Base-by-base conservation (phyloP, 1,140 invertebrate species). In the Drosophila leontia region DNA sequence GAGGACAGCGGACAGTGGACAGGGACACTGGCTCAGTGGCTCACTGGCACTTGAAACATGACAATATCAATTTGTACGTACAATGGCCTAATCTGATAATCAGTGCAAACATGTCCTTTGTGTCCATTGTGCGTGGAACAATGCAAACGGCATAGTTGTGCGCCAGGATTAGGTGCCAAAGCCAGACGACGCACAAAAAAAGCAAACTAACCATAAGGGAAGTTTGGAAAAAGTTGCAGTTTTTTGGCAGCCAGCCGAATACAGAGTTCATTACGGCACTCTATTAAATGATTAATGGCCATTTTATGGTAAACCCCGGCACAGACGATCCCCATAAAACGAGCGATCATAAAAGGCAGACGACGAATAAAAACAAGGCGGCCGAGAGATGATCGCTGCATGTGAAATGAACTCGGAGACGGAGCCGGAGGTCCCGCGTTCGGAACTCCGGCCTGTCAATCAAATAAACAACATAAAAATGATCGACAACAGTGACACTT, bases 101-200 rank as follows among this genome's bases (percentile, higher is more conserved):
- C 90, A 91, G 90, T 91, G 90, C 90, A 91, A 91, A 91, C 90
- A 91, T 91, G 82, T 91, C 90, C 90, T 91, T 91, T 91, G 90
- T 91, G 90, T 83, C 85, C 90, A 90, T 91, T 91, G 90, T 91
- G 91, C 91, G 80, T 91, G 71, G 75, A 91, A 91, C 90, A 91
- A 91, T 91, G 90, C 85, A 77, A 91, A 91, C 84, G 91, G 91
- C 86, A 91, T 91, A 91, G 90, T 91, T 91, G 91, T 91, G 90
- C 90, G 90, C 90, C 90, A 91, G 90, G 90, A 91, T 91, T 91
- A 91, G 91, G 88, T 85, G 88, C 74, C 75, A 78, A 79, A 79
- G 64, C 61, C 76, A 83, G 57, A 57, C 67, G 41, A 23, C 19
- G 59, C 2, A 47, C 34, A 55, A 51, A 34, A 59, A 47, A 80